Evolutionary conservation across 92 coral and sea anemone genomes (phyloP).

Genomic region (Heliopora coerulea): DNA sequence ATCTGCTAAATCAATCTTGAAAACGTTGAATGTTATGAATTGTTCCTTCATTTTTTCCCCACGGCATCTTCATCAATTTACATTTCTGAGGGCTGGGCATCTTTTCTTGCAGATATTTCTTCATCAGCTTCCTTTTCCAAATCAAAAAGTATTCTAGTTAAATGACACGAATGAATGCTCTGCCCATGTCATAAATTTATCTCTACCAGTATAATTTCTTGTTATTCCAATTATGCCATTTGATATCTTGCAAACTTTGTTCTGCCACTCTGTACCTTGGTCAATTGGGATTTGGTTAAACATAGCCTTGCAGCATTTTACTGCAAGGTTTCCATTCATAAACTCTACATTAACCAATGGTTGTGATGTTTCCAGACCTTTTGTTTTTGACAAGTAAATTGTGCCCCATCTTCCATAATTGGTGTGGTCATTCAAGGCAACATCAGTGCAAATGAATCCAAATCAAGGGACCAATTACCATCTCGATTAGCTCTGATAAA

Average conservation of each 20-base stretch:
- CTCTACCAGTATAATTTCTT: constrained; percentile 35
- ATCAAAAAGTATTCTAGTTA: constrained; percentile 26
- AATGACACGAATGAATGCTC: constrained; percentile 28
- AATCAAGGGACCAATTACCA: constrained; percentile 35
- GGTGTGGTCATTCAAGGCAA: constrained; percentile 38
- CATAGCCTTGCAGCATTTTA: background rate
- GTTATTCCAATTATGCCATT: constrained; percentile 43
- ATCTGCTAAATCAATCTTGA: background rate
- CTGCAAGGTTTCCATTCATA: constrained; percentile 36
- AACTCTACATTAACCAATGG: constrained; percentile 26
- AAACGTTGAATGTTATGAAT: constrained; percentile 15
- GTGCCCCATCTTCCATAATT: constrained; percentile 41
- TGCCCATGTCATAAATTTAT: constrained; percentile 38
- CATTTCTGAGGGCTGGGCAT: too few species aligned
- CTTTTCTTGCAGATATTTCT: too few species aligned
- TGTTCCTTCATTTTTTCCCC: background rate
- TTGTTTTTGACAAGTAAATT: constrained; percentile 23
- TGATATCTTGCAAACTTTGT: constrained; percentile 33
- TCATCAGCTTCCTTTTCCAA: constrained; percentile 6
- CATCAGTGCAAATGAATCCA: constrained; percentile 31
- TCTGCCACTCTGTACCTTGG: constrained; percentile 41
- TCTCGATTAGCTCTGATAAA: constrained; percentile 34
- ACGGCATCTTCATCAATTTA: constrained; percentile 15
- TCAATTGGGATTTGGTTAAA: constrained; percentile 33
- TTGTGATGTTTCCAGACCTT: constrained; percentile 12